A percentile compares a stretch with the other conserved stretches of the same genome.
Conservation (phyloP, 2,888 invertebrate genomes). For the Troides aeacus region DNA sequence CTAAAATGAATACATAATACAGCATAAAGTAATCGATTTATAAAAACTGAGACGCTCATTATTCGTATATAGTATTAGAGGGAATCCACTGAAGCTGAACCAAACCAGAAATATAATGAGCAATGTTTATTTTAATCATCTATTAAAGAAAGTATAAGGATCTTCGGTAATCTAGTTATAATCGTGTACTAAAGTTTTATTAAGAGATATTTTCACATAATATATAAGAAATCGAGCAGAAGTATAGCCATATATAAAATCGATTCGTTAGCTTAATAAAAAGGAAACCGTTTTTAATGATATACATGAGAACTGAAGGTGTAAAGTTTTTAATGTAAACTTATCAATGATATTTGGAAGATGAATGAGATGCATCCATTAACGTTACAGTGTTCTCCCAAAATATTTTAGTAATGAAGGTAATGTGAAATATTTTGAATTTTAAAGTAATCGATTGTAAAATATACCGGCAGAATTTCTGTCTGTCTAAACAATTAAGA, state of each 20-base stretch:
- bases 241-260: not conserved
- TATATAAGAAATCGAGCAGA: not conserved
- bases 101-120: too few relatives aligned
- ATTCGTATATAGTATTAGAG: too few relatives aligned
- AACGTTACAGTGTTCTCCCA: conserved; percentile 10
- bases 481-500: conserved; percentile 47
- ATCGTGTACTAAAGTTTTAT: not conserved
- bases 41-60: too few relatives aligned
- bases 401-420: conserved; percentile 4
- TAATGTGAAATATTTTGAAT: not conserved
- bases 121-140: too few relatives aligned
- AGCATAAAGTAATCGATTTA: too few relatives aligned
- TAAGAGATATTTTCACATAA: not conserved
- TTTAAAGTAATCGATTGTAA: conserved; percentile 28
- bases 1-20: too few relatives aligned
- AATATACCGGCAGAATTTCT: conserved; percentile 47
- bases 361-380: conserved; percentile 19
- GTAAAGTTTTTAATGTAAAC: conserved; percentile 5
- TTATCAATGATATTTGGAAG: conserved; percentile 15
- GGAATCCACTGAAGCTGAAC: too few relatives aligned
- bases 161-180: too few relatives aligned
- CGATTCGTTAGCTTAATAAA: conserved; percentile 24
- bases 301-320: conserved; percentile 6
- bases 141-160: too few relatives aligned
- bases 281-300: conserved; percentile 22